Evolutionary conservation across 2,113 vertebrate species (phyloP).

Genomic region (Fukomys damarensis): DNA sequence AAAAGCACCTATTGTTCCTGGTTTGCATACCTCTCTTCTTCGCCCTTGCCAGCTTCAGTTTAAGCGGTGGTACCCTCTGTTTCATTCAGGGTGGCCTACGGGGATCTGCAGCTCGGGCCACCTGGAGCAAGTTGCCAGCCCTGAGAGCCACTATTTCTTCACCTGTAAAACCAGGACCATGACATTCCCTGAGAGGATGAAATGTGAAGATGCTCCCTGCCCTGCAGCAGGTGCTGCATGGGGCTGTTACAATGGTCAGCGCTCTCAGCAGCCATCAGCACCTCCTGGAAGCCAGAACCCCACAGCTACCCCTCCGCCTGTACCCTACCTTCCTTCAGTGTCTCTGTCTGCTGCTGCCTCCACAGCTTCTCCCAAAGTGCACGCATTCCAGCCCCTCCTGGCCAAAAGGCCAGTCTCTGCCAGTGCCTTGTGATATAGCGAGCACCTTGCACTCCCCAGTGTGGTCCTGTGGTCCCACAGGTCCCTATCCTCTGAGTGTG

Average conservation of each 20-base stretch:
- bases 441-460: not conserved
- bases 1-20: too few species aligned
- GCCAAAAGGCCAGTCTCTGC: not conserved
- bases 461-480: not conserved
- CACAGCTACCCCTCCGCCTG: not conserved
- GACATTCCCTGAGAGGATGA: not conserved
- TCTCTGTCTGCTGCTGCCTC: not conserved
- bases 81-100: not conserved
- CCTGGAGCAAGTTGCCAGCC: not conserved
- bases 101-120: not conserved
- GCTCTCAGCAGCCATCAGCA: accelerated
- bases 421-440: not conserved
- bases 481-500: not conserved
- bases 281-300: not conserved
- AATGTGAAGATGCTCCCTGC: not conserved
- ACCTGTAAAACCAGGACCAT: not conserved
- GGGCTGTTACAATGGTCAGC: accelerated
- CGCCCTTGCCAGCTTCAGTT: not conserved
- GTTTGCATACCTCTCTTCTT: not conserved
- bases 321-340: not conserved
- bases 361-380: not conserved
- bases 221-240: not conserved
- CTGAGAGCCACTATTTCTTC: not conserved
- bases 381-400: not conserved
- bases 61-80: not conserved